Evolutionary conservation across 2,888 invertebrate genomes (phyloP).

Genomic region (Mycalesis mineus): DNA sequence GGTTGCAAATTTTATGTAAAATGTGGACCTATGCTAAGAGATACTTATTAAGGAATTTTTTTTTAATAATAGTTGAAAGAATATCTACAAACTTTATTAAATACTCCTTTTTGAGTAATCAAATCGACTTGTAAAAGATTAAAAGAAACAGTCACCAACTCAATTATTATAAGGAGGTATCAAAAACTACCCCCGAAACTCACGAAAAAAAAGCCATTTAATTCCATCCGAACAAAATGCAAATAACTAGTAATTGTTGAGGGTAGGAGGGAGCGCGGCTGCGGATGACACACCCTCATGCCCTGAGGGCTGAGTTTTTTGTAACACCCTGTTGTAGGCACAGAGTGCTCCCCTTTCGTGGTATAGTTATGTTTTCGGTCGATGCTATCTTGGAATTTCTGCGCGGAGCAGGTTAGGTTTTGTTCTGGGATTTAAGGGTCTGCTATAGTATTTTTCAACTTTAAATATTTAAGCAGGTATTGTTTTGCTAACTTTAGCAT

Average conservation of each 20-base stretch:
- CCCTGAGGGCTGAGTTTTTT: conserved; percentile 52
- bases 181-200: conserved; percentile 1
- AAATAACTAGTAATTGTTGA: conserved; percentile 61
- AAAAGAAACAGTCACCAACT: neutral
- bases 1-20: too few relatives aligned
- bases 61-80: too few relatives aligned
- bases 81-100: too few relatives aligned
- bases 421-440: neutral
- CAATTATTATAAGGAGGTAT: neutral
- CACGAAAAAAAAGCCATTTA: conserved; percentile 17
- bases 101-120: too few relatives aligned
- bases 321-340: conserved; percentile 52
- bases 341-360: conserved; percentile 25
- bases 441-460: too few relatives aligned
- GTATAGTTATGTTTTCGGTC: conserved; percentile 11
- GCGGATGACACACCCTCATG: conserved; percentile 53
- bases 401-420: neutral
- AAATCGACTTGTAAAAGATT: too few relatives aligned
- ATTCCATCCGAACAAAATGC: conserved; percentile 39
- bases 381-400: conserved; percentile 8
- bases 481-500: too few relatives aligned
- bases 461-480: too few relatives aligned
- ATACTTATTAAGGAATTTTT: too few relatives aligned
- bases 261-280: conserved; percentile 46
- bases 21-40: too few relatives aligned